Evolutionary conservation across 2,888 invertebrate genomes (phyloP).

Genomic region (Drosophila pegasa): DNA sequence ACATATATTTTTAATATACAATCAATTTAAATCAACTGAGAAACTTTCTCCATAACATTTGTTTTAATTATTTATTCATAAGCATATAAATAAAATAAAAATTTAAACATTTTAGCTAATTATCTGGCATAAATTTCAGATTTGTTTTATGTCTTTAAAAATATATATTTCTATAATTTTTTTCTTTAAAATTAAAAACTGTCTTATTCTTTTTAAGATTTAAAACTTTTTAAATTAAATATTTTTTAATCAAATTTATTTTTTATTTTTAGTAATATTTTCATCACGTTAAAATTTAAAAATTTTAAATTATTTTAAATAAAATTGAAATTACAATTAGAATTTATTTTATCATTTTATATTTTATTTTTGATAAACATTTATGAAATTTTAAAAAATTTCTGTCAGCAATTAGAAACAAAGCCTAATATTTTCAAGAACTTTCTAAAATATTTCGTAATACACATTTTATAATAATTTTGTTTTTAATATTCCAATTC

Average conservation of each 20-base stretch:
- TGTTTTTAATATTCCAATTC: not conserved
- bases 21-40: not conserved
- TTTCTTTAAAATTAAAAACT: not conserved
- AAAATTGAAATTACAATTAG: too few relatives aligned
- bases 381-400: not conserved
- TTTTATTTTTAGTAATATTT: too few relatives aligned
- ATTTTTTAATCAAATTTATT: not conserved
- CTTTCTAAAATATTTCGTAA: not conserved
- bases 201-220: not conserved
- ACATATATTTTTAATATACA: not conserved
- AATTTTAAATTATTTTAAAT: too few relatives aligned
- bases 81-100: not conserved
- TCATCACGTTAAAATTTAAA: not conserved
- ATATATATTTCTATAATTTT: too few relatives aligned
- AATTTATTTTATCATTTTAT: not conserved
- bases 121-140: not conserved
- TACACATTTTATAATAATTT: not conserved
- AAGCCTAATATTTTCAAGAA: not conserved
- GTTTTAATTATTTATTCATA: not conserved
- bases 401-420: not conserved
- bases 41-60: slow-evolving; percentile 1
- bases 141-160: not conserved
- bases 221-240: not conserved
- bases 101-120: not conserved
- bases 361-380: too few relatives aligned